Base-by-base conservation (phyloP, 2,113 vertebrate genomes). In the Ptilorrhoa leucosticta region DNA sequence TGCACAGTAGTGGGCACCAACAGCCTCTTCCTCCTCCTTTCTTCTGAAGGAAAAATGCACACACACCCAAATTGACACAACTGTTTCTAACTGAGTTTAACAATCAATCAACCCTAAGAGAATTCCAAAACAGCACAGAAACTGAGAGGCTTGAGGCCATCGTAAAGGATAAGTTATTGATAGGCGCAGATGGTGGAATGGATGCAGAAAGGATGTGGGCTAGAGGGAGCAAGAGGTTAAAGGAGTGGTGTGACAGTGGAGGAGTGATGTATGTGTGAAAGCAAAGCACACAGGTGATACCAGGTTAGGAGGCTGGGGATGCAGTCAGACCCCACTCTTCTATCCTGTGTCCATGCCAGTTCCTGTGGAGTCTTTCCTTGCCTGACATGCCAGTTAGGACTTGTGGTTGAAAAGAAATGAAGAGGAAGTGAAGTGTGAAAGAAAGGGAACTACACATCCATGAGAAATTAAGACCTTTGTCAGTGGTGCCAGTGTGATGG, bases 1-100 rank as follows among this genome's bases (percentile, higher is more conserved):
- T 83, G 96, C 90, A 91, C 98, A 98, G 83, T 98, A 98, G 48
- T 61, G 87, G 26, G 98, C 98, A 53, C 97, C 98, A 58, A 98
- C 97, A 26, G 95, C 97, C 42, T 80, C 91, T 71, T 98, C 98
- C 57, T 98, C 98, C 21, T 98, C 98, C 79, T 95, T 91, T 31
- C 64, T 80, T 90, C 98, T 99, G 40, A 60, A 87, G 33, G 31
- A 79, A 81, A 82, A 97, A 70, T 4, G 33, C 23, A 87, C 33
- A 78, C 23, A 20, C 5, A 0, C 11, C 3, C n/a, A 33, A 31
- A 69, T 0, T 53, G 48, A 61, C 20, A 60, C 20, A 77, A 37
- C 18, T 44, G 40, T 31, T 77, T 54, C 54, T 50, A 88, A 61
- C 10, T 15, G 57, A 10, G 23, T 63, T 85, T 72, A 87, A 31